phyloP scores from a whole-genome alignment of 2,888 invertebrate species.

The Vanessa cardui region DNA sequence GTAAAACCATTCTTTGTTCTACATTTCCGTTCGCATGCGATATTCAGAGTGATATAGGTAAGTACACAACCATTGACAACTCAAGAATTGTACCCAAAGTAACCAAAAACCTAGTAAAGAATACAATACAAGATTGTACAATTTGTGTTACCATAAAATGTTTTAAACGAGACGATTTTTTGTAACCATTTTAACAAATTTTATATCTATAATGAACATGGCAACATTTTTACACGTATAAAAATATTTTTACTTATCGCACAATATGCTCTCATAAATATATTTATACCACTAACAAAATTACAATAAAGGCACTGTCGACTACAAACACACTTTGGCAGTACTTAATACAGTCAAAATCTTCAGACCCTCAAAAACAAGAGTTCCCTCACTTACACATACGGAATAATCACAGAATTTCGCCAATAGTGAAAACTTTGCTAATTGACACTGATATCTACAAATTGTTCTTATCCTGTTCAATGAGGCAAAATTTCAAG shows the following conservation, averaged over 20 bases:
- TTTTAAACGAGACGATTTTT: slow-evolving; percentile 23
- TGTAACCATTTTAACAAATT: slow-evolving; percentile 55
- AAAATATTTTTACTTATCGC: slow-evolving; percentile 78
- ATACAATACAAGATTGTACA: slow-evolving; percentile 41
- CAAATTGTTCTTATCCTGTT: slow-evolving; percentile 62
- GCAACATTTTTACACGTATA: slow-evolving; percentile 81
- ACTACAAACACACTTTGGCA: slow-evolving; percentile 84
- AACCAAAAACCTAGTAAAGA: slow-evolving; percentile 35
- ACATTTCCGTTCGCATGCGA: slow-evolving; percentile 37
- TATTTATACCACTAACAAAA: slow-evolving; percentile 68
- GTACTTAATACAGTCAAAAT: slow-evolving; percentile 66
- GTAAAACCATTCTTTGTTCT: slow-evolving; percentile 42
- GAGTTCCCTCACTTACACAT: slow-evolving; percentile 59
- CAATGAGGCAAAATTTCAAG: slow-evolving; percentile 64
- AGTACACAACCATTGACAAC: slow-evolving; percentile 79
- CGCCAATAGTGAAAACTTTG: slow-evolving; percentile 79
- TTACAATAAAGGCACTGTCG: slow-evolving; percentile 80
- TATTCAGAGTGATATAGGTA: slow-evolving; percentile 51
- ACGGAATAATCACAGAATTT: slow-evolving; percentile 77
- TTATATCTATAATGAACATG: slow-evolving; percentile 78
- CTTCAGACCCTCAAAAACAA: slow-evolving; percentile 57
- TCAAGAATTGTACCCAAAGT: slow-evolving; percentile 56
- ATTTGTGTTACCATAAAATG: slow-evolving; percentile 39
- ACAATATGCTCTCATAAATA: slow-evolving; percentile 79
- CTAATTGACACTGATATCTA: slow-evolving; percentile 71